phyloP scores from a whole-genome alignment of 2,888 invertebrate genomes.

The Blastobasis lacticolella region DNA sequence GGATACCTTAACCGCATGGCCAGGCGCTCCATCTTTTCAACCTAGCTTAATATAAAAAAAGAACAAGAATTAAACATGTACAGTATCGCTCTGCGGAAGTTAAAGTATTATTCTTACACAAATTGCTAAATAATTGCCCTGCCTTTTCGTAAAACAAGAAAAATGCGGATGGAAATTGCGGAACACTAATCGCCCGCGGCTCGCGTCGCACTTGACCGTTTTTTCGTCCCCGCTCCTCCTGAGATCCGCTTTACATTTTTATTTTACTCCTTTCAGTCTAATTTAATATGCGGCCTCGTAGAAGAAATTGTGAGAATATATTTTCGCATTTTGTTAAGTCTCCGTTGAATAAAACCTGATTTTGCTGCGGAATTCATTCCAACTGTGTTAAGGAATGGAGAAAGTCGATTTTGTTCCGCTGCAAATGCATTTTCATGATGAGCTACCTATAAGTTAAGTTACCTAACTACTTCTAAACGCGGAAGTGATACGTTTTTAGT shows the following conservation, averaged over 20 bases:
- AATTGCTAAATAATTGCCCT: neutral
- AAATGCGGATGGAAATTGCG: constrained; percentile 16
- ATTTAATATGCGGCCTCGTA: constrained; percentile 60
- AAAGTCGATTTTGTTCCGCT: constrained; percentile 6
- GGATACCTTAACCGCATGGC: too few species aligned
- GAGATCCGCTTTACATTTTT: constrained; percentile 57
- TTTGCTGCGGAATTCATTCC: constrained; percentile 31
- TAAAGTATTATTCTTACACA: too few species aligned
- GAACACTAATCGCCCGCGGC: constrained; percentile 24
- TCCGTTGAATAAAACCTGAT: constrained; percentile 46
- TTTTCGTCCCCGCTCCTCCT: constrained; percentile 39
- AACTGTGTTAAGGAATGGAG: constrained; percentile 28
- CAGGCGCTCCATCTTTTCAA: too few species aligned
- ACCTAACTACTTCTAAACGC: too few species aligned
- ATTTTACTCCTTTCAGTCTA: constrained; percentile 60
- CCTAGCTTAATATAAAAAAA: too few species aligned
- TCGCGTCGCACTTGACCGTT: constrained; percentile 27
- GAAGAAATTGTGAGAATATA: constrained; percentile 55
- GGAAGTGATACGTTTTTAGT: too few species aligned
- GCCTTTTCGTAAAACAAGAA: constrained; percentile 1
- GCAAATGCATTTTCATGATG: neutral
- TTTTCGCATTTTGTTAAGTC: constrained; percentile 52
- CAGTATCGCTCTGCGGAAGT: too few species aligned
- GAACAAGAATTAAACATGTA: too few species aligned
- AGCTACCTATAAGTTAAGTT: too few species aligned